Percentiles rank a stretch among this genome's conserved stretches.
phyloP scores from a whole-genome alignment of 1,140 invertebrate species.

The Akabosia matsudoensis region DNA sequence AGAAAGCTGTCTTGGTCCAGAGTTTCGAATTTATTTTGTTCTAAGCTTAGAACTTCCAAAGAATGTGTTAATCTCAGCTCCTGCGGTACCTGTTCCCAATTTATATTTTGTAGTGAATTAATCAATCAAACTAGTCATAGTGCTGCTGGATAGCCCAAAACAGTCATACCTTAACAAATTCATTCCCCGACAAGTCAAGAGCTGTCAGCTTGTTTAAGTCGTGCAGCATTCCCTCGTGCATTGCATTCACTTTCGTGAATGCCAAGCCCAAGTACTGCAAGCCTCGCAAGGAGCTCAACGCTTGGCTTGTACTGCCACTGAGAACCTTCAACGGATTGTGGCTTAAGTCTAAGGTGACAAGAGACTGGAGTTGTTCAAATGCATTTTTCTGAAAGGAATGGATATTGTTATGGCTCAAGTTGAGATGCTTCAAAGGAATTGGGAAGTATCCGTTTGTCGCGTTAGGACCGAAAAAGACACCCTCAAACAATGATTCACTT shows the following conservation, averaged over 20 bases:
- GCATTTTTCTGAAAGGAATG: slow-evolving; percentile 35
- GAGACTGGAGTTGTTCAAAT: slow-evolving; percentile 39
- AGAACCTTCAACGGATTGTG: slow-evolving; percentile 39
- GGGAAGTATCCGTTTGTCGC: slow-evolving; percentile 34
- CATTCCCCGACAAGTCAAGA: slow-evolving; percentile 35
- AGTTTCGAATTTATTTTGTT: slow-evolving; percentile 37
- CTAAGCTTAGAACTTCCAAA: slow-evolving; percentile 29
- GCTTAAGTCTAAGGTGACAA: slow-evolving; percentile 41
- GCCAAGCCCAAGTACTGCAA: slow-evolving; percentile 36
- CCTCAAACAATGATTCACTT: slow-evolving; percentile 22
- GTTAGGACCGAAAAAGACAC: slow-evolving; percentile 25
- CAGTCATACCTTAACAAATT: too few species aligned
- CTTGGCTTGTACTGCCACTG: slow-evolving; percentile 16
- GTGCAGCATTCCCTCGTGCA: slow-evolving; percentile 43
- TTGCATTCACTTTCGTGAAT: slow-evolving; percentile 2
- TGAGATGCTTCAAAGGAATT: slow-evolving; percentile 25
- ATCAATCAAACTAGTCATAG: too few species aligned
- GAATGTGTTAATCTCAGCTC: slow-evolving; percentile 31
- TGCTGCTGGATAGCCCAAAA: too few species aligned
- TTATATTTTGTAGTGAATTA: too few species aligned
- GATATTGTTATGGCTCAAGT: slow-evolving; percentile 37
- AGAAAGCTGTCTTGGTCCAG: slow-evolving; percentile 21
- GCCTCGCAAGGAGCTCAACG: slow-evolving; percentile 28
- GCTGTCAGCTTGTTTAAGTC: slow-evolving; percentile 18
- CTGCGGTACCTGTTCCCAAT: slow-evolving; percentile 31